These are phyloP conservation scores for Mastigias papua DNA, from an alignment of 30 jellyfish, hydroid and myxozoan species.

Conservation along the genomic window DNA sequence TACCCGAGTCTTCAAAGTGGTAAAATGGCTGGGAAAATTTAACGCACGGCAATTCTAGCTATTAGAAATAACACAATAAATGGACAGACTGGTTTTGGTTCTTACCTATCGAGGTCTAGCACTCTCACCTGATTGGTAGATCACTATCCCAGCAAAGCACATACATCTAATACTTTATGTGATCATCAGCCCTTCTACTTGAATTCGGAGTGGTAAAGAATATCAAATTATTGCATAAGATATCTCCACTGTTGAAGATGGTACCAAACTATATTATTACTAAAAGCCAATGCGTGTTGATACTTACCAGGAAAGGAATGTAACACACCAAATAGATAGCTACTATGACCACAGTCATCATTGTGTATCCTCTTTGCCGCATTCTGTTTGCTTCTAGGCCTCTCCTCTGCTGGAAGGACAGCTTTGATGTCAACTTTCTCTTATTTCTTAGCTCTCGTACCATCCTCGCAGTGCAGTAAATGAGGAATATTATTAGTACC, in stretches of 20 bases:
- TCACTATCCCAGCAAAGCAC: too few relatives aligned
- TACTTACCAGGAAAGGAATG: slow-evolving; percentile 84
- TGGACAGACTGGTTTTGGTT: too few relatives aligned
- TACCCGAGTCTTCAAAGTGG: too few relatives aligned
- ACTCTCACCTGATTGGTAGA: too few relatives aligned
- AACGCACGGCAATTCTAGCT: too few relatives aligned
- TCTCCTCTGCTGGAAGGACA: slow-evolving; percentile 66
- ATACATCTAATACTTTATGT: too few relatives aligned
- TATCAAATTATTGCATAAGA: too few relatives aligned
- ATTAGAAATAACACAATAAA: too few relatives aligned
- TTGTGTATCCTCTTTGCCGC: slow-evolving; percentile 79
- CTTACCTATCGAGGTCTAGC: too few relatives aligned
- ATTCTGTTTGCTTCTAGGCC: slow-evolving; percentile 48
- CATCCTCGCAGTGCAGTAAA: slow-evolving; percentile 44
- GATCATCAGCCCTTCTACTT: too few relatives aligned
- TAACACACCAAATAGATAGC: slow-evolving; percentile 69
- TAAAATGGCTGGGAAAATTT: too few relatives aligned
- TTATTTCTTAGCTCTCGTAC: slow-evolving; percentile 51
- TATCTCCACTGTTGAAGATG: not conserved
- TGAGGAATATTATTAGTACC: slow-evolving; percentile 18
- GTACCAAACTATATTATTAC: not conserved
- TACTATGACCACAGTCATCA: slow-evolving; percentile 74
- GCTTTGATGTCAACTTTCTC: slow-evolving; percentile 50
- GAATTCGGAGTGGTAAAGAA: too few relatives aligned
- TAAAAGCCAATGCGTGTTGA: not conserved